A percentile compares a stretch with the other conserved stretches of the same genome.
phyloP scores from a whole-genome alignment of 2,113 vertebrate species.

The Microcebus jonahi region DNA sequence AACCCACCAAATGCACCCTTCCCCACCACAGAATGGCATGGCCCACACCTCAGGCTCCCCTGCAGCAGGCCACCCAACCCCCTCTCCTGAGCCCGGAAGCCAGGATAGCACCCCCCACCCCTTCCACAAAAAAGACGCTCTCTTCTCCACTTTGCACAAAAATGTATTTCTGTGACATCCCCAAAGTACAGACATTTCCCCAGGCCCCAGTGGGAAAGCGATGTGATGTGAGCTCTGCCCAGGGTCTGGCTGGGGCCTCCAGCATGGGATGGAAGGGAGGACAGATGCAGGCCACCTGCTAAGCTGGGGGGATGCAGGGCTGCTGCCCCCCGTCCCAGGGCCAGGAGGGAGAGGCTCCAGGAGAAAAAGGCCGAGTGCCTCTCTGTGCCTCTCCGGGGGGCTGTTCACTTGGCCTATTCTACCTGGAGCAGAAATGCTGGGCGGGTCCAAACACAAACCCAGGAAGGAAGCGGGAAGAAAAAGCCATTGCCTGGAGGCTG shows the following conservation, averaged over 20 bases:
- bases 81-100: background rate
- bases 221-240: background rate
- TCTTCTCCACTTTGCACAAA: constrained; percentile 78
- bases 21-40: too few species aligned
- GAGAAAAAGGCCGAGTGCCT: background rate
- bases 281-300: background rate
- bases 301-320: background rate
- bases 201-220: constrained; percentile 53
- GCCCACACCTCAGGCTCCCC: too few species aligned
- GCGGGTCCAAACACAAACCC: background rate
- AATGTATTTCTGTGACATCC: constrained; percentile 81
- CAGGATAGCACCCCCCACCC: background rate
- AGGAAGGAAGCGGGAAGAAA: background rate
- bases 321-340: background rate
- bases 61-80: accelerated
- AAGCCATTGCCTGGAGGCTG: background rate
- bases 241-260: constrained; percentile 3
- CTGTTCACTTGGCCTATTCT: background rate
- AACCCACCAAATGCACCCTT: accelerated
- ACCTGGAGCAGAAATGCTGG: background rate
- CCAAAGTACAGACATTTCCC: constrained; percentile 73
- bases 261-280: background rate
- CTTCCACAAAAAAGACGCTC: constrained; percentile 22
- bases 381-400: background rate
- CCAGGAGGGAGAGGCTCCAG: background rate